Percentiles rank a stretch among this genome's conserved stretches.
phyloP scores from a whole-genome alignment of 1,140 invertebrate species.

The Sarcophaga peregrina region DNA sequence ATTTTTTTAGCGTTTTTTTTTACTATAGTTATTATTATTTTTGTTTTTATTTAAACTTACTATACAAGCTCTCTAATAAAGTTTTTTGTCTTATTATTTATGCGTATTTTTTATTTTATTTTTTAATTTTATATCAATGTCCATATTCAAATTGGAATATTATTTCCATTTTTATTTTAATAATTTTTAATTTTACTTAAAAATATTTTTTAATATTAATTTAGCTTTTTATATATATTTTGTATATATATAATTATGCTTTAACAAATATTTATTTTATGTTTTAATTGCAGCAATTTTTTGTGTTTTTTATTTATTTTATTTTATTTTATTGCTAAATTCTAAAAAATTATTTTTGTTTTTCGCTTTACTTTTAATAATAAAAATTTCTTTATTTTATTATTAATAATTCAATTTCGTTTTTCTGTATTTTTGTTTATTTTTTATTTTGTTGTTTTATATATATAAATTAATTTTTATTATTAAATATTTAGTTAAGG shows the following conservation, averaged over 20 bases:
- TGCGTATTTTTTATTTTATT: constrained; percentile 31
- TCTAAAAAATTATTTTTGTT: constrained; percentile 39
- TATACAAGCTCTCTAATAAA: constrained; percentile 48
- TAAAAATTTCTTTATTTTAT: constrained; percentile 23
- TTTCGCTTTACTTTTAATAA: constrained; percentile 28
- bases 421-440: constrained; percentile 30
- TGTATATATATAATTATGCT: constrained; percentile 26
- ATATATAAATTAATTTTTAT: constrained; percentile 33
- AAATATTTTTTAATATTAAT: constrained; percentile 23
- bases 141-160: constrained; percentile 23
- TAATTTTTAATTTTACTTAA: constrained; percentile 34
- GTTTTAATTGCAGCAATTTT: constrained; percentile 39
- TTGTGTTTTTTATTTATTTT: constrained; percentile 26
- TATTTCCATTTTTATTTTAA: constrained; percentile 37
- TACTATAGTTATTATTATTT: constrained; percentile 27
- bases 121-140: constrained; percentile 9
- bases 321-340: constrained; percentile 43
- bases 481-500: constrained; percentile 14
- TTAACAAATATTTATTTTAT: constrained; percentile 44
- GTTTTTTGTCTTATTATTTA: constrained; percentile 41
- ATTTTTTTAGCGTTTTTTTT: constrained; percentile 21
- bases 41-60: constrained; percentile 42
- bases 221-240: not conserved
- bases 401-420: constrained; percentile 40
- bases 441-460: not conserved